A percentile compares a stretch with the other conserved stretches of the same genome.
phyloP scores from a whole-genome alignment of 2,888 invertebrate species.

The Pterobdella sp. region DNA sequence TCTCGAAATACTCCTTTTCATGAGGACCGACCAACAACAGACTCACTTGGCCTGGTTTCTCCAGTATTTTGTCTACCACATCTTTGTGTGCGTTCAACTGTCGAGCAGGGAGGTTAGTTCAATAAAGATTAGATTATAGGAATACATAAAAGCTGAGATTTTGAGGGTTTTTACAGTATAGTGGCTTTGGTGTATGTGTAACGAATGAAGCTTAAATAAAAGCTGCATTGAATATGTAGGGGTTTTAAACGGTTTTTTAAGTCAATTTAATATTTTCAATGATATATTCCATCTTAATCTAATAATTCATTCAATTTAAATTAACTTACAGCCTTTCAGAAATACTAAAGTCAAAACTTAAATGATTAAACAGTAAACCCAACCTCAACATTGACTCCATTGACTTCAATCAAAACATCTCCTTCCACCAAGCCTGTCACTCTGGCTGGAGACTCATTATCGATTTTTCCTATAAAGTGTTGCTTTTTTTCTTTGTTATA shows the following conservation, averaged over 20 bases:
- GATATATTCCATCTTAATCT: not conserved
- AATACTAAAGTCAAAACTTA: not conserved
- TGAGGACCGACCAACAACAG: constrained; percentile 30
- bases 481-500: constrained; percentile 89
- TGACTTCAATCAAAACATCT: constrained; percentile 67
- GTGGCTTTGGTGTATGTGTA: too few relatives aligned
- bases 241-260: constrained; percentile 5
- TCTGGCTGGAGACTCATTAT: constrained; percentile 56
- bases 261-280: not conserved
- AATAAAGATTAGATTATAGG: not conserved
- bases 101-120: not conserved
- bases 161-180: too few relatives aligned
- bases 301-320: not conserved
- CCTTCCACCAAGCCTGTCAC: constrained; percentile 67
- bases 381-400: constrained; percentile 35
- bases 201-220: too few relatives aligned
- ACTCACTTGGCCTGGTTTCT: constrained; percentile 59
- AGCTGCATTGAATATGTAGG: too few relatives aligned
- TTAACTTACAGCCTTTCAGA: not conserved
- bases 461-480: constrained; percentile 92
- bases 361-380: not conserved
- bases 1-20: constrained; percentile 29
- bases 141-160: too few relatives aligned
- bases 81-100: constrained; percentile 54
- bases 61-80: constrained; percentile 86